Evolutionary conservation across 1,140 invertebrate species (phyloP).

Genomic region (Bombus sibiricus): DNA sequence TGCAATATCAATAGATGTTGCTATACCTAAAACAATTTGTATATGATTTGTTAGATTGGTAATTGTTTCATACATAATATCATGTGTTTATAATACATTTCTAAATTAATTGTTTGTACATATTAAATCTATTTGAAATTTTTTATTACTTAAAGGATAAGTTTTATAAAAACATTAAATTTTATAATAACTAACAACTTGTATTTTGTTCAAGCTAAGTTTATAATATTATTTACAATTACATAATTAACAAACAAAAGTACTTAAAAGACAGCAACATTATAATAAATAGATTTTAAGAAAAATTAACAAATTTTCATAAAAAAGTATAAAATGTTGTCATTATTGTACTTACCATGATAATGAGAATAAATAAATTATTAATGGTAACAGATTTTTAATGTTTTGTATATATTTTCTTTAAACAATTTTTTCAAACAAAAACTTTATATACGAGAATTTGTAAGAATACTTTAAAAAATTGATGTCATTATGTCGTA

Average conservation of each 20-base stretch:
- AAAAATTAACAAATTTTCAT: slow-evolving; percentile 44
- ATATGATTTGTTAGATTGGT: neutral
- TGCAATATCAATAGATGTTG: slow-evolving; percentile 16
- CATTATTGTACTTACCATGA: slow-evolving; percentile 38
- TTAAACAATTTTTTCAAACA: neutral
- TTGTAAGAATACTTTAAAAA: neutral
- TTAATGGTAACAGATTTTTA: neutral
- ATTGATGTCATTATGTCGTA: neutral
- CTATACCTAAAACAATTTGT: slow-evolving; percentile 1
- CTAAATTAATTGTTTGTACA: slow-evolving; percentile 17
- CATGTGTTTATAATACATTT: slow-evolving; percentile 2
- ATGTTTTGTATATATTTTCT: neutral
- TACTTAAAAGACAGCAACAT: slow-evolving; percentile 43
- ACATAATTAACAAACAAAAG: slow-evolving; percentile 20
- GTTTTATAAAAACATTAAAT: neutral
- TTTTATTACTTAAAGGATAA: neutral
- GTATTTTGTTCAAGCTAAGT: slow-evolving; percentile 11
- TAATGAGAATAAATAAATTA: slow-evolving; percentile 44
- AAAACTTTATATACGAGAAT: neutral
- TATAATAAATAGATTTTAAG: slow-evolving; percentile 28
- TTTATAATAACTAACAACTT: slow-evolving; percentile 19
- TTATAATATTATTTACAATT: neutral
- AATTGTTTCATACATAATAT: neutral
- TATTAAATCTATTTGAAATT: slow-evolving; percentile 6
- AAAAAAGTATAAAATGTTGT: slow-evolving; percentile 33